Evolutionary conservation across 2,888 invertebrate genomes (phyloP).

Genomic region (Asteroscopus sphinx): DNA sequence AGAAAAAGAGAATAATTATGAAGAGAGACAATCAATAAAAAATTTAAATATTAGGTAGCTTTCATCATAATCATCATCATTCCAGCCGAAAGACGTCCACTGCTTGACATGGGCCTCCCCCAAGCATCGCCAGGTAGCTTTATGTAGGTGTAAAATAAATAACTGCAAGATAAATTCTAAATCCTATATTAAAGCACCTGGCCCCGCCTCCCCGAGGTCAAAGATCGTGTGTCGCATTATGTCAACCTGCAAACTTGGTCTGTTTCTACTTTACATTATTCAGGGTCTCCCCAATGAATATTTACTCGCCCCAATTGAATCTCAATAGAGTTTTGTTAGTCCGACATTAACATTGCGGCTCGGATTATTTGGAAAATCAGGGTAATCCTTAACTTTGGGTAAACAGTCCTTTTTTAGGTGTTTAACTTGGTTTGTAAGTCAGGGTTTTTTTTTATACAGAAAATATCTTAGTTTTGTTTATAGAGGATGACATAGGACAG

Average conservation of each 20-base stretch:
- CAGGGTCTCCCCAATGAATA: constrained; percentile 70
- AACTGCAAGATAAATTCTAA: background rate
- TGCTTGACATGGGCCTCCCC: too few relatives aligned
- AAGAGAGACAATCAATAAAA: too few relatives aligned
- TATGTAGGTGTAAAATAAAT: too few relatives aligned
- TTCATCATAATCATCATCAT: too few relatives aligned
- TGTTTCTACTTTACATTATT: constrained; percentile 71
- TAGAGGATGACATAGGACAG: too few relatives aligned
- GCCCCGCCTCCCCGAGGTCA: constrained; percentile 33
- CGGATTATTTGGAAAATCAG: constrained; percentile 45
- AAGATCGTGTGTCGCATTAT: constrained; percentile 65
- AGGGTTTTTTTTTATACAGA: background rate
- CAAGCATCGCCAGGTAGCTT: too few relatives aligned
- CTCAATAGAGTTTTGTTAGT: constrained; percentile 65
- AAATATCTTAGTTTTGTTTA: background rate
- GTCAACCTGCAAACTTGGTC: constrained; percentile 63
- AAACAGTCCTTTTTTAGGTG: constrained; percentile 21
- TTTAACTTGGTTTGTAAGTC: constrained; percentile 1
- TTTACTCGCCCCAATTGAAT: constrained; percentile 70
- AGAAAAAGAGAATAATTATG: too few relatives aligned
- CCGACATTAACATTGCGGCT: constrained; percentile 52
- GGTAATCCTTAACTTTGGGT: constrained; percentile 34
- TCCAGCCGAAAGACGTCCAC: too few relatives aligned
- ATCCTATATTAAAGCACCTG: constrained; percentile 8
- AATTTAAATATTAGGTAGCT: too few relatives aligned